A percentile compares a stretch with the other conserved stretches of the same genome.
Evolutionary conservation across 2,113 vertebrate species (phyloP).

Genomic region (Phocoena phocoena): DNA sequence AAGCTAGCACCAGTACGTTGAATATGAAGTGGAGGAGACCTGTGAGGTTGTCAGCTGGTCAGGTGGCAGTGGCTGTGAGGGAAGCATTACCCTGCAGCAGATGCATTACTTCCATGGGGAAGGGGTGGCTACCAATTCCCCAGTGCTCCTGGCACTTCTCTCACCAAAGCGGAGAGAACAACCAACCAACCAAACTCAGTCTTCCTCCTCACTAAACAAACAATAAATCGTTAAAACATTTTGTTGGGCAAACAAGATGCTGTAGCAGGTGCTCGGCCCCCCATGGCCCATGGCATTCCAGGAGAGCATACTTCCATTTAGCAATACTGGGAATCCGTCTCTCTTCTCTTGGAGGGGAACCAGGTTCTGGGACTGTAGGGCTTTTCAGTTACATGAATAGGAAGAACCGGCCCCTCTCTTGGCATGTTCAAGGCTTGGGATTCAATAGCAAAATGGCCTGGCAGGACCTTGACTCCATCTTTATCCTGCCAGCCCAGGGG

Average conservation of each 20-base stretch:
- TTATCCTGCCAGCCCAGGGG: background rate
- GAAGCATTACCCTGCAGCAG: too few species aligned
- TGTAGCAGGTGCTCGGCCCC: background rate
- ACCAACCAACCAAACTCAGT: background rate
- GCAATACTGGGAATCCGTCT: background rate
- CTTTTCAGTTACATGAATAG: background rate
- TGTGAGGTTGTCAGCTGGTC: too few species aligned
- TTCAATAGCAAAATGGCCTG: background rate
- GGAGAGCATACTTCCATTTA: background rate
- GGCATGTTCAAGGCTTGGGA: background rate
- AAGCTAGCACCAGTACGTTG: background rate
- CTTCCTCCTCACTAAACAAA: background rate
- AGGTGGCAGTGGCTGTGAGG: background rate
- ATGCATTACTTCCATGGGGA: fast-evolving
- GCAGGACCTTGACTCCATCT: background rate
- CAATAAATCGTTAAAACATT: background rate
- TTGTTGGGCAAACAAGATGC: background rate
- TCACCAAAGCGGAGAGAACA: background rate
- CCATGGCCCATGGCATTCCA: background rate
- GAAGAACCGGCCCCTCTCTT: background rate
- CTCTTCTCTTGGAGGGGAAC: background rate
- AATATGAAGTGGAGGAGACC: background rate
- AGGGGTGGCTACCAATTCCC: background rate
- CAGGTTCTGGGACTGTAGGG: background rate
- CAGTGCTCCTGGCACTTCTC: background rate